These are phyloP conservation scores for Eremobia ochroleuca DNA, from an alignment of 2,888 invertebrate species.

Conservation along the genomic window DNA sequence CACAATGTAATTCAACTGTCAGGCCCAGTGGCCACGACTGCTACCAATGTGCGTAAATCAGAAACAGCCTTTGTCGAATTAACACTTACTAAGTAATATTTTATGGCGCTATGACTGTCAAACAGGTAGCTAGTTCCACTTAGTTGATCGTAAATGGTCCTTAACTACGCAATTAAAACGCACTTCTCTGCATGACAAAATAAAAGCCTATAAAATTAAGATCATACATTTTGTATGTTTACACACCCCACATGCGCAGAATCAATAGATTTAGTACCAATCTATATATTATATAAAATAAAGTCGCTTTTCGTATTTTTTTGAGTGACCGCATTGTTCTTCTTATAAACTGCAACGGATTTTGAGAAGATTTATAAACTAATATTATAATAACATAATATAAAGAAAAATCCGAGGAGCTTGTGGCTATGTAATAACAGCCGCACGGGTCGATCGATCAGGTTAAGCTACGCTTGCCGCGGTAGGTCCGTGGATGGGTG, in stretches of 20 bases:
- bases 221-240: conserved; percentile 6
- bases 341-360: no score
- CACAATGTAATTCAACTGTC: not conserved
- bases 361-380: no score
- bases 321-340: no score
- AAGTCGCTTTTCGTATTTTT: no score
- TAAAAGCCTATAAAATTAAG: conserved; percentile 17
- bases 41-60: not conserved
- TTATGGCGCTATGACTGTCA: conserved; percentile 2
- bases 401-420: no score
- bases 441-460: no score
- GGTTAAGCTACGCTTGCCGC: no score
- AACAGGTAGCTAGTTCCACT: not conserved
- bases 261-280: not conserved
- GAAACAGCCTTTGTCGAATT: not conserved
- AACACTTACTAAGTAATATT: conserved; percentile 10
- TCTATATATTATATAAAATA: not conserved
- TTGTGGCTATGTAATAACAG: no score
- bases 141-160: conserved; percentile 16
- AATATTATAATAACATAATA: no score
- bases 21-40: not conserved
- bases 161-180: conserved; percentile 9
- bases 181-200: not conserved
- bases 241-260: not conserved
- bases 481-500: no score